Conservation (phyloP, 1,140 invertebrate genomes). For the Homalodisca vitripennis region DNA sequence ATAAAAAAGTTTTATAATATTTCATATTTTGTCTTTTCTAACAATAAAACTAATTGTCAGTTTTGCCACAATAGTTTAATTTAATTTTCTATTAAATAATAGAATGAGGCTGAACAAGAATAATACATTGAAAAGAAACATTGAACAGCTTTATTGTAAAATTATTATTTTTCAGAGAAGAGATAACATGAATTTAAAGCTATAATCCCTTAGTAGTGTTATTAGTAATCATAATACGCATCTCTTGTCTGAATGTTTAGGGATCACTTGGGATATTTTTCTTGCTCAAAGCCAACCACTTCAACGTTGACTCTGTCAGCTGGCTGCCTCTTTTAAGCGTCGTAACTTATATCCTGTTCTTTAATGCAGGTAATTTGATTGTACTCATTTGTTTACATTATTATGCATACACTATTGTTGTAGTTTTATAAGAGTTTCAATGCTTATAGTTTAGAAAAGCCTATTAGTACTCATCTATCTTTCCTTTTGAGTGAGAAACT, state of each 20-base stretch:
- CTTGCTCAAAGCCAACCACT: slow-evolving; percentile 1
- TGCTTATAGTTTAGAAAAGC: too few species aligned
- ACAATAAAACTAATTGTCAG: too few species aligned
- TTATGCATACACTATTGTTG: too few species aligned
- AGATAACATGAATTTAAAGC: neutral
- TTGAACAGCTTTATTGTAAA: neutral
- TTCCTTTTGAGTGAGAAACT: too few species aligned
- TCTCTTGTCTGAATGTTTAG: neutral
- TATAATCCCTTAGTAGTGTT: neutral
- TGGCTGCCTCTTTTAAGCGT: slow-evolving; percentile 3
- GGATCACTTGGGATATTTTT: neutral
- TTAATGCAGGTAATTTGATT: neutral
- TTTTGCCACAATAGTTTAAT: neutral
- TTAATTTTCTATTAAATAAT: neutral
- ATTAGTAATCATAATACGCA: neutral
- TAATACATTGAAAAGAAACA: neutral
- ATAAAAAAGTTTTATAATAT: too few species aligned
- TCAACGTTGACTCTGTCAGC: neutral
- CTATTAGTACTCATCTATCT: too few species aligned
- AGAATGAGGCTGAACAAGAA: neutral
- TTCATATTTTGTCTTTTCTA: too few species aligned
- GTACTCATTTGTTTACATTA: too few species aligned
- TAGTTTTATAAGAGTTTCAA: too few species aligned
- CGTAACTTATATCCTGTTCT: neutral
- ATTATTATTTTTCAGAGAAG: neutral